phyloP scores from a whole-genome alignment of 30 jellyfish, hydroid and myxozoan species.

The Pseudorhiza aurosa region DNA sequence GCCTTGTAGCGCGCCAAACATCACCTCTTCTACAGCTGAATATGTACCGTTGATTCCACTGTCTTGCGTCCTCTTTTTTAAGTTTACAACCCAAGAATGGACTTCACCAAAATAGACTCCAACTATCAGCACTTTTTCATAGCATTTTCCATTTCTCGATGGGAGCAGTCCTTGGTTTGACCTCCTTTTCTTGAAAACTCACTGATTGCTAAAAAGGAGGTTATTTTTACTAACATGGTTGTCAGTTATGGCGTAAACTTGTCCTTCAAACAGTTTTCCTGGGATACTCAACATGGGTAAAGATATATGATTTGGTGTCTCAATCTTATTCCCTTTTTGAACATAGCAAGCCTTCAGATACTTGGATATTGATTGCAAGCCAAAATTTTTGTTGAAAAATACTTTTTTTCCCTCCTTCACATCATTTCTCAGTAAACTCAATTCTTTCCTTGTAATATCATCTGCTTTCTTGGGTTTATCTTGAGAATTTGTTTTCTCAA shows the following conservation, averaged over 20 bases:
- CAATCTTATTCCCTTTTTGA: slow-evolving; percentile 48
- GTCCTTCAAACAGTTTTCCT: slow-evolving; percentile 61
- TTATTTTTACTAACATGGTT: slow-evolving; percentile 28
- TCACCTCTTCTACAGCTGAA: slow-evolving; percentile 6
- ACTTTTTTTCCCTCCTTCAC: slow-evolving; percentile 30
- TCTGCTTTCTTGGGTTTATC: slow-evolving; percentile 41
- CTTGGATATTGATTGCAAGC: slow-evolving; percentile 47
- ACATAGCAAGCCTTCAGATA: too few species aligned
- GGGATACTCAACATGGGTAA: slow-evolving; percentile 60
- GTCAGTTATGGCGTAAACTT: slow-evolving; percentile 19
- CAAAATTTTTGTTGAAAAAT: slow-evolving; percentile 23
- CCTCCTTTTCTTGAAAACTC: slow-evolving; percentile 60
- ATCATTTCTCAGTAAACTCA: slow-evolving; percentile 33
- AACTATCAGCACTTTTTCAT: slow-evolving; percentile 32
- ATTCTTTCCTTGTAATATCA: slow-evolving; percentile 35
- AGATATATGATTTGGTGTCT: slow-evolving; percentile 51
- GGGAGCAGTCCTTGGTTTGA: slow-evolving; percentile 52
- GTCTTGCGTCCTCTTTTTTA: slow-evolving; percentile 30
- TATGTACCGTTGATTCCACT: neutral
- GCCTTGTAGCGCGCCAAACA: slow-evolving; percentile 31
- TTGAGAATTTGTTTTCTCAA: slow-evolving; percentile 21
- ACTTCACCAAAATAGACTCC: slow-evolving; percentile 49
- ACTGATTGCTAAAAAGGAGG: slow-evolving; percentile 49
- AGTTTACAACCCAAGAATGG: slow-evolving; percentile 32
- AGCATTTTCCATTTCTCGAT: slow-evolving; percentile 54